Base-by-base conservation (phyloP, 2,888 invertebrate species). In the Drosophila neonasuta region DNA sequence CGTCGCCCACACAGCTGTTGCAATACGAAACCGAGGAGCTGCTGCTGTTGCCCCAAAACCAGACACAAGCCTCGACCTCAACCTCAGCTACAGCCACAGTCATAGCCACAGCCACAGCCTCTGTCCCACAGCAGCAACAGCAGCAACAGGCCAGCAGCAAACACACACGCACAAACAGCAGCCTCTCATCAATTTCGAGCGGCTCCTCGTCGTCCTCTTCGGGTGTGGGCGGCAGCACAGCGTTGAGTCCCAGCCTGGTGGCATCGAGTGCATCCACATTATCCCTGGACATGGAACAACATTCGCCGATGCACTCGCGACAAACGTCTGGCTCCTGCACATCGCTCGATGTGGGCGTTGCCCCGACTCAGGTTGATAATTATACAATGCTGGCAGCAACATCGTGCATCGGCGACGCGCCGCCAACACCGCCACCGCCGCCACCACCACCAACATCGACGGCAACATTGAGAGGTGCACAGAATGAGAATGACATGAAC, bases 401-500 rank as follows among this genome's bases (percentile, higher is more conserved):
- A 24, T 83, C 88, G 29, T 77, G 71, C 48, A 79, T 5, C 24
- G 24, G 24, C 24, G 1, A 24, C 0, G 24, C 81, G 34, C 79
- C 86, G 15, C 79, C 81, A 32, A 71, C 76, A 42, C 82, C 81
- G 45, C 74, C 80, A 41, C 80, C 63, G 52, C 66, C 72, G 48
- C 71, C 74, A 20, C 68, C 73, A 56, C 55, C 68, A 17, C 9
- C 54, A 17, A 3, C 60, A 32, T 0, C 55, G 24, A 2, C 44
- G 46, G 10, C 62, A 48, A n/a, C 52, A 59, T 36, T 20, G 29
- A 58, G 58, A 36, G 7, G 29, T 34, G 62, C 78, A 68, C 64
- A 88, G 74, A 89, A 89, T 79, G 90, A 90, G 80, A 89, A 89
- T 76, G 89, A 90, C 77, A 88, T 89, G 89, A 90, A 90, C 79